These are phyloP conservation scores for Volucella inanis DNA, from an alignment of 2,888 invertebrate genomes.

Conservation along the genomic window DNA sequence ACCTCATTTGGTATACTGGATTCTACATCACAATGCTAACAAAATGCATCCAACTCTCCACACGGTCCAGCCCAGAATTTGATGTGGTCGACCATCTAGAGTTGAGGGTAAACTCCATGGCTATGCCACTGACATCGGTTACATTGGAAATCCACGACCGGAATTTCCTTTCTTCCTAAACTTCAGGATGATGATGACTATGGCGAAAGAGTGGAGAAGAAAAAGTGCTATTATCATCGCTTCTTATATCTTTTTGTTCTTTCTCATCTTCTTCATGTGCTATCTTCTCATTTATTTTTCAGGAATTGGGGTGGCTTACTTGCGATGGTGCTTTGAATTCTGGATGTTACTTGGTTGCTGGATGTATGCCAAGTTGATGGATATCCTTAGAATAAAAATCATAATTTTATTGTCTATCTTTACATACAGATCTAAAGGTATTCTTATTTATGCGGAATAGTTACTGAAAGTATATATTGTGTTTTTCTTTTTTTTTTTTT, in stretches of 20 bases:
- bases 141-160: constrained; percentile 38
- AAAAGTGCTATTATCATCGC: constrained; percentile 37
- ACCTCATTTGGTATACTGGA: constrained; percentile 21
- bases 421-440: not conserved
- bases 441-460: not conserved
- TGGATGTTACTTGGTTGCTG: constrained; percentile 16
- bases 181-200: not conserved
- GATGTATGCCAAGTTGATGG: constrained; percentile 49
- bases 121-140: constrained; percentile 9
- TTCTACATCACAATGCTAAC: not conserved
- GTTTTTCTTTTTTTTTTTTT: no score
- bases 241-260: constrained; percentile 23
- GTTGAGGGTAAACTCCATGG: not conserved
- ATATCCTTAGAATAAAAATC: constrained; percentile 33
- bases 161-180: constrained; percentile 52
- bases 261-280: not conserved
- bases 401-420: constrained; percentile 10
- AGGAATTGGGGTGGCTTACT: not conserved
- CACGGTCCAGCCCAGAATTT: not conserved
- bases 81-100: constrained; percentile 4
- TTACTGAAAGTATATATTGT: no score
- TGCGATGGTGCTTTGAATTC: not conserved
- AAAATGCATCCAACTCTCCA: constrained; percentile 26
- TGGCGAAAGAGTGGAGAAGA: constrained; percentile 8
- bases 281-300: constrained; percentile 14